These are phyloP conservation scores for Nannoperca obscura DNA, from an alignment of 2,797 vertebrate genomes.

Conservation along the genomic window DNA sequence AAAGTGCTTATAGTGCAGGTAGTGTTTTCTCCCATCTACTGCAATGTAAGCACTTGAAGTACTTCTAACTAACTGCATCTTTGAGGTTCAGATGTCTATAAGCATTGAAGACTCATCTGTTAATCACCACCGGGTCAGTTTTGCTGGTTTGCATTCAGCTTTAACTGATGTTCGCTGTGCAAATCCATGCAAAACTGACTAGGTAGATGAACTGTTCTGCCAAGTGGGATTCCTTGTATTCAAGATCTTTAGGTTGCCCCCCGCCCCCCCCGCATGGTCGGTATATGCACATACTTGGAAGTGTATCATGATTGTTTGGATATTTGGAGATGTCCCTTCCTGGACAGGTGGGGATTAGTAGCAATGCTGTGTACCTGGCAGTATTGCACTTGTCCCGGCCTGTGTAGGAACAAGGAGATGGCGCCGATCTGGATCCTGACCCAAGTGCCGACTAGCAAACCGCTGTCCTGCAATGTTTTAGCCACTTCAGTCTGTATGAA, in stretches of 20 bases:
- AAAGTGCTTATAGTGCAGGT: conserved; percentile 99
- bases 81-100: not conserved
- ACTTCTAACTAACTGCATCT: conserved; percentile 88
- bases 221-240: not conserved
- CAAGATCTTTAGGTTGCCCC: no score
- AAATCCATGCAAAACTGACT: conserved; percentile 99
- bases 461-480: not conserved
- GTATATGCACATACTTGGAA: not conserved
- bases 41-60: conserved; percentile 99
- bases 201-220: conserved; percentile 82
- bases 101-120: not conserved
- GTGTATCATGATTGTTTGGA: not conserved
- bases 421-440: conserved; percentile 22
- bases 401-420: conserved; percentile 94
- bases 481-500: not conserved
- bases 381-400: conserved; percentile 99
- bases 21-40: conserved; percentile 96
- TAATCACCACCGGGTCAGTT: conserved; percentile 91
- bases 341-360: conserved; percentile 98
- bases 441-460: not conserved
- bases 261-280: not conserved
- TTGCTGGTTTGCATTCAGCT: conserved; percentile 99
- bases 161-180: conserved; percentile 92
- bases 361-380: conserved; percentile 94
- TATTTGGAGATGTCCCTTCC: conserved; percentile 87